Evolutionary conservation across 1,140 invertebrate species (phyloP), one percentile per base, ranked within the genome.

Genomic region (Pinna nobilis): DNA sequence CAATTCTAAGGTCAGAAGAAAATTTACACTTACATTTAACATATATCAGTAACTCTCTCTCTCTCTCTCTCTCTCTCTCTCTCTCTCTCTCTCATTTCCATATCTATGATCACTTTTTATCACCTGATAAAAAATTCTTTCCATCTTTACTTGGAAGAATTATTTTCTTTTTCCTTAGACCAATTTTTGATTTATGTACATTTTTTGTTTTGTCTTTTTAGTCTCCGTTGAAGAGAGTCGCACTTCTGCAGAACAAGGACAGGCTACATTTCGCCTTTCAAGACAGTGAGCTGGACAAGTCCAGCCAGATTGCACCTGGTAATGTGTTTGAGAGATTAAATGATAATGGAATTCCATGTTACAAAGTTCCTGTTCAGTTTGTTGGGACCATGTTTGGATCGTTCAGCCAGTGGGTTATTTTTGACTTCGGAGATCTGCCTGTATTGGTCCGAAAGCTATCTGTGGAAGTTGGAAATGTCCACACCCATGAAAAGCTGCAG

Each of bases 321-420:
- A 78, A 80, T 11, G 53, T 69, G 6, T 86, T 86, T 64, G 72
- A 81, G 20, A 69, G 78, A 35, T 61, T 75, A 6, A 70, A 80
- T 44, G 69, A 74, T 13, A 2, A 66, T 9, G 83, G 81, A 4
- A 64, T 57, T 33, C 76, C 74, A 13, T 70, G 70, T 57, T 87
- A 82, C 63, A 74, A 50, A 47, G 78, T 84, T 1, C 61, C 70
- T 32, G 76, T 88, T 5, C 66, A 79, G 28, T 88, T 87, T 66
- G 80, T 67, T 44, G 83, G 80, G 0, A 80, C 81, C 30, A 86
- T 85, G 82, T 86, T 84, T 80, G 86, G 86, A 3, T 87, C 84
- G 1, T 87, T 87, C 50, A 82, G 70, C 47, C 86, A 87, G 70
- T 85, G 84, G 83, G 78, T 87, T 32, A 70, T 84, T 23, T 85